phyloP scores from a whole-genome alignment of 2,113 vertebrate species.

The Galemys pyrenaicus region DNA sequence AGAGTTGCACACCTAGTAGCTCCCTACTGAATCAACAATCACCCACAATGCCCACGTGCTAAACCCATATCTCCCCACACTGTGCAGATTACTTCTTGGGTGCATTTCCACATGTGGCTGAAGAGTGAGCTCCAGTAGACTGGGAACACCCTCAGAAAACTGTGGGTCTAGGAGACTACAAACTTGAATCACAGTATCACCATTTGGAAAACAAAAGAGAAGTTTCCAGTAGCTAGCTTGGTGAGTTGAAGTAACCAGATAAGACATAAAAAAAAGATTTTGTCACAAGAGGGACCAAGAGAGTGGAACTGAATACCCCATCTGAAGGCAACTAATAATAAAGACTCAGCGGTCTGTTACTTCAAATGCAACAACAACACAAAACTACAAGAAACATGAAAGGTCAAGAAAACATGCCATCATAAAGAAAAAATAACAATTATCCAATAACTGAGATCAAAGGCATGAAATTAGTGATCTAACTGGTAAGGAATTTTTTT shows the following conservation, averaged over 20 bases:
- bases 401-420: neutral
- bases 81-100: neutral
- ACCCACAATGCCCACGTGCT: neutral
- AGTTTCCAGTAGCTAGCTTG: neutral
- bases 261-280: neutral
- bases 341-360: neutral
- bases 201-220: neutral
- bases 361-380: neutral
- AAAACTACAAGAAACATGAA: neutral
- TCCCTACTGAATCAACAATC: neutral
- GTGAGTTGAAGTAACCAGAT: neutral
- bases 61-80: neutral
- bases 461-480: neutral
- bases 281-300: neutral
- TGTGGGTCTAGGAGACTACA: neutral
- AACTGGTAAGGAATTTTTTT: neutral
- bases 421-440: neutral
- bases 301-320: neutral
- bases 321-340: neutral
- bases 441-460: neutral
- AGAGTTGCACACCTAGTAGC: too few relatives aligned
- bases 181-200: neutral
- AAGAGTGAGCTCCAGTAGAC: neutral
- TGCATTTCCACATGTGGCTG: too few relatives aligned
- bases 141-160: neutral